A percentile compares a stretch with the other conserved stretches of the same genome.
phyloP scores from a whole-genome alignment of 1,140 invertebrate species.

The Cepaea nemoralis region DNA sequence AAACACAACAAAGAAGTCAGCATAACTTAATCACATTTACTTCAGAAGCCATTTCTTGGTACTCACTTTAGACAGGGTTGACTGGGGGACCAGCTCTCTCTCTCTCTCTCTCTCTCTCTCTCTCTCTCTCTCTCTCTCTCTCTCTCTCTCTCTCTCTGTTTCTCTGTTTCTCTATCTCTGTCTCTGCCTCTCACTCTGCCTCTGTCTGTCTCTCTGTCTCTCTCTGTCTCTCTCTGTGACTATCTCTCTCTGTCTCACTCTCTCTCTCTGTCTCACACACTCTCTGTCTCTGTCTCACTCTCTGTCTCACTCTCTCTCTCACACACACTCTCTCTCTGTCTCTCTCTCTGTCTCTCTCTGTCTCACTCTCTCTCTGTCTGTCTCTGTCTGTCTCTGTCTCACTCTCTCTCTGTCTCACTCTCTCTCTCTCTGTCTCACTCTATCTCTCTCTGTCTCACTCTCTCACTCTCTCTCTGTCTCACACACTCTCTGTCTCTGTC shows the following conservation, averaged over 20 bases:
- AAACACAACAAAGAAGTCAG: too few species aligned
- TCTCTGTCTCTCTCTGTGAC: background rate
- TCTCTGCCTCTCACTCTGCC: background rate
- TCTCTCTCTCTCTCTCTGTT: too few species aligned
- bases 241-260: conserved; percentile 16
- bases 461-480: background rate
- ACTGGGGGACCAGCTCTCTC: too few species aligned
- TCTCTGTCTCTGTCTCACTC: background rate
- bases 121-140: too few species aligned
- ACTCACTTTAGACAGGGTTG: too few species aligned
- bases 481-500: background rate
- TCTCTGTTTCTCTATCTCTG: too few species aligned
- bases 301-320: background rate
- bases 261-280: background rate
- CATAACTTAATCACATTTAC: too few species aligned
- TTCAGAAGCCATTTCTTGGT: too few species aligned
- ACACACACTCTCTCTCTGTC: background rate
- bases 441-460: background rate
- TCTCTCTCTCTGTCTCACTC: background rate
- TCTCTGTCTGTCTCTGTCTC: background rate
- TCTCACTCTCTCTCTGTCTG: background rate
- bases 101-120: background rate
- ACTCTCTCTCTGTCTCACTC: background rate
- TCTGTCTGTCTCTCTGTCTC: background rate
- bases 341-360: background rate